Base-by-base conservation (phyloP, 2,113 vertebrate species). In the Oncorhynchus tshawytscha region DNA sequence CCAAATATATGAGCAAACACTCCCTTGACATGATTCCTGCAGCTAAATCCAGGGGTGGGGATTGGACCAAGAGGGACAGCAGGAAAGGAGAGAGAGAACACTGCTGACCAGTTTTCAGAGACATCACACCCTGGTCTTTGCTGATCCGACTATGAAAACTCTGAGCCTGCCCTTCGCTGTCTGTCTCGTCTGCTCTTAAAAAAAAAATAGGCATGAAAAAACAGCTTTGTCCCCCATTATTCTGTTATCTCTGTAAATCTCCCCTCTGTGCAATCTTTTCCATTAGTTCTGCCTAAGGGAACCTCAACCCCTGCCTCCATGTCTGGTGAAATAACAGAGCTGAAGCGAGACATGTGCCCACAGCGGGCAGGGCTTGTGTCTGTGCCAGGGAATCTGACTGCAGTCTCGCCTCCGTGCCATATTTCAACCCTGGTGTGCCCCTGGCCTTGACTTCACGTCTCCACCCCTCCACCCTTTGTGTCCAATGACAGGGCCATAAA, bases 211-310 rank as follows among this genome's bases (percentile, higher is more conserved):
- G 24, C 71, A 80, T 51, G 2, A 76, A 83, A 77, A 75, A 85
- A 82, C 74, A 78, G 74, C 81, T 73, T 69, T 39, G 0, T 5
- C 71, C 11, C 34, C 77, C n/a, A 70, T 86, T 84, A 77, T 77
- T 78, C 76, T 81, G 45, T 82, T 86, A 86, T 89, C 88, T 71
- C 71, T 18, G 51, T 49, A 82, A 81, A 82, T 87, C 82, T 88
- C 49, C 51, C 51, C 16, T 18, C 16, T 0, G 51, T 54, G 51
- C 51, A 7, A 18, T 54, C 79, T 86, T 83, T 85, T 82, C 75
- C 71, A 84, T 85, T 86, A 82, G 85, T 77, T 80, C 81, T 77
- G 77, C 71, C 67, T 69, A 27, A 78, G 60, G 76, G 82, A 89
- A 80, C 73, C 74, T 70, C 51, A 18, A 54, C 51, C 51, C 51